phyloP scores from a whole-genome alignment of 2,797 vertebrate genomes.

The Scarus forsteni region DNA sequence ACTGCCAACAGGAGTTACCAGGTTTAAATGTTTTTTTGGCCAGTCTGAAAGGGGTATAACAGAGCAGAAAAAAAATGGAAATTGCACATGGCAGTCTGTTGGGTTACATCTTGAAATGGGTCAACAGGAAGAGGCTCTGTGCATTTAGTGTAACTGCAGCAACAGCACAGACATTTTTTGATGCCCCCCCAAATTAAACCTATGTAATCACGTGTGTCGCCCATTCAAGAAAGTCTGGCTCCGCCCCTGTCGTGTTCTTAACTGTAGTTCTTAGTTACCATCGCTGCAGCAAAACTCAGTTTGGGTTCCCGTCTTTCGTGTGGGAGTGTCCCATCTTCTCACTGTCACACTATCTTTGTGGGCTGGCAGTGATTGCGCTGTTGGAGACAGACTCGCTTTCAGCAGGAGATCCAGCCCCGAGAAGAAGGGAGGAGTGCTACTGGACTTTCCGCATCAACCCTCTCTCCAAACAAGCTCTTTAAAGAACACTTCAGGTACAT shows the following conservation, averaged over 20 bases:
- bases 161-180: no score
- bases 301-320: background rate
- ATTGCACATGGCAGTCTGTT: no score
- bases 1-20: no score
- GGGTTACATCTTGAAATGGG: no score
- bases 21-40: no score
- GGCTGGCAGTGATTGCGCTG: background rate
- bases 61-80: no score
- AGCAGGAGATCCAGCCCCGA: background rate
- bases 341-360: background rate
- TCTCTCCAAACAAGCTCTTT: background rate
- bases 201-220: no score
- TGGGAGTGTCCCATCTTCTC: background rate
- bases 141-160: no score
- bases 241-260: background rate
- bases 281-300: background rate
- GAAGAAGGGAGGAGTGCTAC: constrained; percentile 21
- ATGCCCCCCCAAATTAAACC: no score
- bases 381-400: background rate
- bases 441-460: background rate
- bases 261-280: background rate
- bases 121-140: no score
- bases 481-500: constrained; percentile 39
- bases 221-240: no score
- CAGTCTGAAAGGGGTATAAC: no score